Conservation (phyloP, 2,888 invertebrate genomes). For the Hemicrepidius hirtus region DNA sequence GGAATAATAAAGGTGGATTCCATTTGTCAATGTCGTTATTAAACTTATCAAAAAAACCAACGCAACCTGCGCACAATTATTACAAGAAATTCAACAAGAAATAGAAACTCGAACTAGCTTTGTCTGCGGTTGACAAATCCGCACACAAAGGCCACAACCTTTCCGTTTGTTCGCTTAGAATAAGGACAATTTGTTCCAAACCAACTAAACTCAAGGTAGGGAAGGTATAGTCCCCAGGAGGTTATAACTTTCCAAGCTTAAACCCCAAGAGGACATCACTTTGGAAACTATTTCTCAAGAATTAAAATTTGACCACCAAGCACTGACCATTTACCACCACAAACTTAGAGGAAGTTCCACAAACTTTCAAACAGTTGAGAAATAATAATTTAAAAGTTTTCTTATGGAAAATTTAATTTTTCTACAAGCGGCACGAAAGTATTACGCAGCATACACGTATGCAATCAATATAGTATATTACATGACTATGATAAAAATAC, state of each 20-base stretch:
- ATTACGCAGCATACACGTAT: no score
- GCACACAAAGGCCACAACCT: slow-evolving; percentile 13
- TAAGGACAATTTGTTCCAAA: slow-evolving; percentile 14
- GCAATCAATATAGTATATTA: no score
- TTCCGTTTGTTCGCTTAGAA: slow-evolving; percentile 19
- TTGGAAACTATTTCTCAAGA: slow-evolving; percentile 11
- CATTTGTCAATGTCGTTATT: slow-evolving; percentile 18
- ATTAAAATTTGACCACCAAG: slow-evolving; percentile 1
- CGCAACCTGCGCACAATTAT: not conserved
- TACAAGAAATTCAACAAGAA: slow-evolving; percentile 1
- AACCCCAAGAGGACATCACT: slow-evolving; percentile 8
- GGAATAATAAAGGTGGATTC: not conserved
- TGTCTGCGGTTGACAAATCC: slow-evolving; percentile 20
- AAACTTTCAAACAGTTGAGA: no score
- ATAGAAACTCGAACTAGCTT: not conserved
- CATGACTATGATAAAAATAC: no score
- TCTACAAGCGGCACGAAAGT: no score
- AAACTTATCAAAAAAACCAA: not conserved
- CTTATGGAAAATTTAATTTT: no score
- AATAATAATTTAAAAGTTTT: no score
- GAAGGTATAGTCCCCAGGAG: slow-evolving; percentile 3
- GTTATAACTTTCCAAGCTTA: slow-evolving; percentile 11
- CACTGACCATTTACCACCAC: slow-evolving; percentile 2
- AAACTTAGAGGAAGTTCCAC: no score
- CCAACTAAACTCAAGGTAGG: slow-evolving; percentile 1